Conservation (phyloP, 53 echinoderm and acorn worm genomes). For the Luidia sarsii region DNA sequence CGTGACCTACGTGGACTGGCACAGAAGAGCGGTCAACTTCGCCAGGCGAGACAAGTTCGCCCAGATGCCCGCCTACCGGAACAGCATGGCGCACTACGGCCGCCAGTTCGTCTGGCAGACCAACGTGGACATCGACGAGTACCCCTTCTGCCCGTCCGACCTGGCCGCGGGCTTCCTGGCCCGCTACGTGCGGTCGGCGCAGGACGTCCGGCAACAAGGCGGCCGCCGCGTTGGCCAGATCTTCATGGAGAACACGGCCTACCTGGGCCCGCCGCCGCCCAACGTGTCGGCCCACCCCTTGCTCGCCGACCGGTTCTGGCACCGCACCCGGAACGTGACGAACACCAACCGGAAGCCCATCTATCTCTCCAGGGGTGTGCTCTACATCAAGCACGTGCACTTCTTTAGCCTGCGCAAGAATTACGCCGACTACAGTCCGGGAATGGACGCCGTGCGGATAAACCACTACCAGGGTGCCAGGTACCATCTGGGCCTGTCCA, state of each 20-base stretch:
- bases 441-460: no score
- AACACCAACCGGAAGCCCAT: neutral
- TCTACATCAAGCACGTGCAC: no score
- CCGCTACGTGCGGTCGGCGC: neutral
- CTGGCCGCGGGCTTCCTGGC: neutral
- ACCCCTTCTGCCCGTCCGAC: neutral
- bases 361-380: neutral
- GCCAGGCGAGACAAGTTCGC: neutral
- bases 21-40: no score
- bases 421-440: no score
- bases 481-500: no score
- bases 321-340: neutral
- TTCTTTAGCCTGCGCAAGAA: no score
- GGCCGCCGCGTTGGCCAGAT: neutral
- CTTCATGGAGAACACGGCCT: neutral
- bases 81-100: neutral
- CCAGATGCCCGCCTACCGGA: neutral
- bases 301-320: neutral
- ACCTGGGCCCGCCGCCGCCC: neutral
- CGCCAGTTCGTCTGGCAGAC: neutral
- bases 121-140: neutral
- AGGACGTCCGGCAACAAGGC: neutral
- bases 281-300: neutral
- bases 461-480: no score
- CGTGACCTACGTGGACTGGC: no score